These are phyloP conservation scores for Tragelaphus strepsiceros DNA, from an alignment of 2,113 vertebrate species.

Conservation along the genomic window DNA sequence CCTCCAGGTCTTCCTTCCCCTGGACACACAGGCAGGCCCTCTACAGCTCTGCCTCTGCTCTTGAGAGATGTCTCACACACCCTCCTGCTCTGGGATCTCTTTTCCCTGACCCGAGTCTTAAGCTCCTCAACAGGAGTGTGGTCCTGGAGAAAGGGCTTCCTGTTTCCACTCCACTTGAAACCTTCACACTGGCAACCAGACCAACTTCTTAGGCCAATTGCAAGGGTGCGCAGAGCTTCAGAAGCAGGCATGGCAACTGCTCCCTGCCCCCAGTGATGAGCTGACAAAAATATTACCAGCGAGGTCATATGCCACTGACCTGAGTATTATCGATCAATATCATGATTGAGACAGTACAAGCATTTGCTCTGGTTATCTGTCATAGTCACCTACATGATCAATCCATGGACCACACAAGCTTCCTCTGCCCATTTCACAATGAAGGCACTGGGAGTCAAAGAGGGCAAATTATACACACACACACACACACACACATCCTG, in stretches of 20 bases:
- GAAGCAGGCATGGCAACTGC: no score
- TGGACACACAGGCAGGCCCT: neutral
- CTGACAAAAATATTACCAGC: neutral
- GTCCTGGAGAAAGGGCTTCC: neutral
- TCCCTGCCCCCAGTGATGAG: neutral
- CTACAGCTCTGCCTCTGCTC: neutral
- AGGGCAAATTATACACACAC: fast-evolving
- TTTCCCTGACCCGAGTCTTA: no score
- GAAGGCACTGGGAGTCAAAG: no score
- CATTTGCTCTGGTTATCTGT: neutral
- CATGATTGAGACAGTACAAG: neutral
- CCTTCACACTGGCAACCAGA: fast-evolving
- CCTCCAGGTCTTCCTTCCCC: neutral
- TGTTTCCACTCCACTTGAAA: neutral
- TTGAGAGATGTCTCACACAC: fast-evolving
- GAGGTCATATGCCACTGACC: no score
- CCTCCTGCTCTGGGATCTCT: fast-evolving
- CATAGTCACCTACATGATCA: fast-evolving
- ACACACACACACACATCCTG: neutral
- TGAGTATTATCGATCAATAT: no score
- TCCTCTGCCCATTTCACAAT: neutral
- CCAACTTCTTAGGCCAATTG: no score
- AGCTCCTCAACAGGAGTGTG: no score
- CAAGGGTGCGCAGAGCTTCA: no score
- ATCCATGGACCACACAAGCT: fast-evolving